phyloP scores from a whole-genome alignment of 2,888 invertebrate species.

The Dicyrtoma fusca region DNA sequence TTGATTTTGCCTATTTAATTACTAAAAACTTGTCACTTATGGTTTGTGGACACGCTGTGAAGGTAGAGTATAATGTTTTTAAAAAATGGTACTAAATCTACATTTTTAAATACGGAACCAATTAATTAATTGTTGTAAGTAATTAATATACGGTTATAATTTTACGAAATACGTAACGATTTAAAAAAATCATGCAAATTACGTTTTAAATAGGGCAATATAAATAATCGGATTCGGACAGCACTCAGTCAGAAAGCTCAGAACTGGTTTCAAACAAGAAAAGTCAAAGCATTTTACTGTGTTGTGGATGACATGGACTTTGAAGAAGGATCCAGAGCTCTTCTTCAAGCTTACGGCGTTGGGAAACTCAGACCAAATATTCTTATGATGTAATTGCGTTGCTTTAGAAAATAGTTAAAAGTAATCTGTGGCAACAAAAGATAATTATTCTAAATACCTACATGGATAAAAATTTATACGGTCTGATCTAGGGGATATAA shows the following conservation, averaged over 20 bases:
- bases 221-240: conserved; percentile 48
- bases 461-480: no score
- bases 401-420: no score
- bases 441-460: no score
- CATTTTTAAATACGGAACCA: neutral
- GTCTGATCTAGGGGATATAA: conserved; percentile 63
- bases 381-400: conserved; percentile 59
- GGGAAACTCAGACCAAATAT: conserved; percentile 66
- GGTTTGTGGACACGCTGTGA: conserved; percentile 79
- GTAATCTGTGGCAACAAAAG: no score
- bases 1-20: conserved; percentile 88
- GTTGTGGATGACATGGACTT: conserved; percentile 58
- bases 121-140: neutral
- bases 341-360: conserved; percentile 63
- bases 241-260: conserved; percentile 49
- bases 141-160: neutral
- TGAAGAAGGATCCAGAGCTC: conserved; percentile 54
- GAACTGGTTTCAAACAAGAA: conserved; percentile 62
- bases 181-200: neutral
- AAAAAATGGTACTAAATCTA: neutral
- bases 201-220: conserved; percentile 38
- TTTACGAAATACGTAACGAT: neutral
- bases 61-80: no score
- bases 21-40: conserved; percentile 89
- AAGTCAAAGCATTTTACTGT: conserved; percentile 64